These are phyloP conservation scores for Brachionus asplanchnoidis DNA, from an alignment of 1,140 invertebrate species.

Conservation along the genomic window DNA sequence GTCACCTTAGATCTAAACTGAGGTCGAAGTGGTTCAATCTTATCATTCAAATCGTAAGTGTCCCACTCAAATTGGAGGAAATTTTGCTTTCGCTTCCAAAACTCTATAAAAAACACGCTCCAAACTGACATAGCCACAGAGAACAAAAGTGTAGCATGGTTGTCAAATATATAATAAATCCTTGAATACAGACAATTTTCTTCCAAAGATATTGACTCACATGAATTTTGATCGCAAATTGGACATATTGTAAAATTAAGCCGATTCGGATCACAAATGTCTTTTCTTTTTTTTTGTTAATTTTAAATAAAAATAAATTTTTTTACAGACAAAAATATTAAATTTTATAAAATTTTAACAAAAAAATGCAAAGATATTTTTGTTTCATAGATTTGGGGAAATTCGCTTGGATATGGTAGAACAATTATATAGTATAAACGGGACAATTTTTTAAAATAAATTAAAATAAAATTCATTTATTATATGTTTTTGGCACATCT, in stretches of 20 bases:
- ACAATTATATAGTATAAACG: too few species aligned
- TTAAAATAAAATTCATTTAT: too few species aligned
- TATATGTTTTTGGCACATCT: too few species aligned
- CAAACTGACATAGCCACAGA: constrained; percentile 90
- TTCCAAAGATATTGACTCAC: constrained; percentile 72
- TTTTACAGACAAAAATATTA: constrained; percentile 42
- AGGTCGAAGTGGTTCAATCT: not conserved
- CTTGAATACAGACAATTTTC: constrained; percentile 82
- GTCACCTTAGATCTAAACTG: not conserved
- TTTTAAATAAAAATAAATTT: not conserved
- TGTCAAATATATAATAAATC: constrained; percentile 72
- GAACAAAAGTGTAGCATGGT: constrained; percentile 89
- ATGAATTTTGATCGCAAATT: constrained; percentile 60
- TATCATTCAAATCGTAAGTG: not conserved
- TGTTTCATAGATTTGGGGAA: too few species aligned
- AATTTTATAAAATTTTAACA: too few species aligned
- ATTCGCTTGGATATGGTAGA: too few species aligned
- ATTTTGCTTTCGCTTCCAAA: constrained; percentile 20
- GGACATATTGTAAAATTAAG: constrained; percentile 54
- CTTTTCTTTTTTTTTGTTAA: not conserved
- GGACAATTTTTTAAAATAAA: too few species aligned
- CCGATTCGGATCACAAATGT: constrained; percentile 27
- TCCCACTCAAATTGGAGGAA: constrained; percentile 38
- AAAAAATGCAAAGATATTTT: too few species aligned
- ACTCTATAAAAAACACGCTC: constrained; percentile 43